Evolutionary conservation across 2,113 vertebrate genomes (phyloP), one percentile per base, ranked within the genome.

Genomic region (Glareola pratincola): DNA sequence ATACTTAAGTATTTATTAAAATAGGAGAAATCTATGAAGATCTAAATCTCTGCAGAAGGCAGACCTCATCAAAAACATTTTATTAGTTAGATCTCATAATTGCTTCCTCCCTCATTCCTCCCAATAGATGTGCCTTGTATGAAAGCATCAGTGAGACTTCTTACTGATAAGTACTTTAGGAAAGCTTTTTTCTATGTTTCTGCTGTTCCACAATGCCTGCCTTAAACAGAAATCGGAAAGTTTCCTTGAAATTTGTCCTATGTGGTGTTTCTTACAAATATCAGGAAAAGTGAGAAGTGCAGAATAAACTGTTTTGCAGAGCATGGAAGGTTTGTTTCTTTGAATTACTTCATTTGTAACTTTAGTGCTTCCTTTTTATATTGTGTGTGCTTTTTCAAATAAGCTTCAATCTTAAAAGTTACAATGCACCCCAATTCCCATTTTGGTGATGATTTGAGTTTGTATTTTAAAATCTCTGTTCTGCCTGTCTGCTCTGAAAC

Each of bases 131-230:
- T 74, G 4, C 11, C 21, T 66, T 60, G 26, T 51, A 27, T 37
- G 10, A 53, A 60, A 36, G 3, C 6, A 36, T 32, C 51, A 29
- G 8, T 67, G 14, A 8, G 45, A 63, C 6, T 67, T 91, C 14
- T 69, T 43, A 23, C 2, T 71, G 15, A 0, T 8, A 41, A 43
- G 14, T 39, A 37, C 16, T 69, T 47, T 5, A 63, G 53, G 34
- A 27, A 7, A 3, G 0, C 1, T 6, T 59, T 81, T 63, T 41
- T 12, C 1, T 2, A 1, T 23, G 3, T 10, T 83, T 80, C 17
- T 71, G 22, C 17, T 51, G 7, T 39, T 57, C 19, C 68, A 51
- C 30, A 37, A 11, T 37, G 10, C 12, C 5, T 12, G 2, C 14
- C 5, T 71, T 47, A 15, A 48, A 34, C 4, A 57, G 27, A 51